A percentile compares a stretch with the other conserved stretches of the same genome.
Conservation (phyloP, 2,113 vertebrate species). For the Microcebus lehilahytsara region DNA sequence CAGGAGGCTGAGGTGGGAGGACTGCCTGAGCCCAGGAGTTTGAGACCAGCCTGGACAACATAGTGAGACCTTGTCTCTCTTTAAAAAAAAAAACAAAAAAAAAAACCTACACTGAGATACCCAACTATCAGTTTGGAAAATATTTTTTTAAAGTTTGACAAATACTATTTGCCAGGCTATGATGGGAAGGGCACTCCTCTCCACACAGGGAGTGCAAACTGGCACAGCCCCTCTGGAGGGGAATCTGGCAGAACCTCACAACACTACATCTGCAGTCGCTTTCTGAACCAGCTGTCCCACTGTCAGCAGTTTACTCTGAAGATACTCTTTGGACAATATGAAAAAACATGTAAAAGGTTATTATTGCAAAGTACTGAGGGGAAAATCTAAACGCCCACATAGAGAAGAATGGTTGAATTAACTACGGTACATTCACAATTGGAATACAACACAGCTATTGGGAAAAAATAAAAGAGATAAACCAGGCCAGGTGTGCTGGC, state of each 20-base stretch:
- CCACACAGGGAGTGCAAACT: not conserved
- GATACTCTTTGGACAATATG: not conserved
- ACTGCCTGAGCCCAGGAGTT: too few relatives aligned
- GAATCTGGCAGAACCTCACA: not conserved
- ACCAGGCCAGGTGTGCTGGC: too few relatives aligned
- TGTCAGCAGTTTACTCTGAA: not conserved
- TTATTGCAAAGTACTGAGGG: not conserved
- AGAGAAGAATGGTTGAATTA: not conserved
- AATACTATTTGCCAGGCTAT: not conserved
- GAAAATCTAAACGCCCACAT: not conserved
- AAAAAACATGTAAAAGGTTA: not conserved
- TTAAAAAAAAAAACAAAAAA: too few relatives aligned
- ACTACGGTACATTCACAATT: not conserved
- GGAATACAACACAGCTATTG: not conserved
- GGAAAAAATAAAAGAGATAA: not conserved
- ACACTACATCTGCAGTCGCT: not conserved
- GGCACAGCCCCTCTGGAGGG: not conserved
- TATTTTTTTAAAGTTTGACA: not conserved
- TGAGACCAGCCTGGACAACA: too few relatives aligned
- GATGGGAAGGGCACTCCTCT: not conserved
- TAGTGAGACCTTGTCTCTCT: too few relatives aligned
- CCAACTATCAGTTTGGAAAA: too few relatives aligned
- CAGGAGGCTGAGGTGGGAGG: too few relatives aligned
- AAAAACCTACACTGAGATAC: too few relatives aligned
- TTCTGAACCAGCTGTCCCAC: not conserved